Conservation (phyloP, 2,888 invertebrate species). For the Drosophila nigricruria region DNA sequence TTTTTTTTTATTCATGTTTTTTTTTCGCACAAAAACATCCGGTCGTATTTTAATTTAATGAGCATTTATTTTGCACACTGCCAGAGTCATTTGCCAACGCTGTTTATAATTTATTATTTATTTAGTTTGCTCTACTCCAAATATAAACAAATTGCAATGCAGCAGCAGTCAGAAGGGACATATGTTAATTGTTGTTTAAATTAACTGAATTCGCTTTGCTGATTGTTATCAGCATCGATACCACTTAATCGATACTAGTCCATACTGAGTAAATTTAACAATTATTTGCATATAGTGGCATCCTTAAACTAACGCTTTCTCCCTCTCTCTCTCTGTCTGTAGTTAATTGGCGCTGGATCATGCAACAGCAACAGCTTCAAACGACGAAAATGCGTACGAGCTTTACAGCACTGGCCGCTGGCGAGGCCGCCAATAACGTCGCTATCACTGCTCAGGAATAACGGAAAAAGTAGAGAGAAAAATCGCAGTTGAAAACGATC, state of each 20-base stretch:
- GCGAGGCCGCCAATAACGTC: slow-evolving; percentile 15
- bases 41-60: slow-evolving; percentile 82
- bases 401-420: slow-evolving; percentile 51
- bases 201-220: neutral
- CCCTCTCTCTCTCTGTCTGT: slow-evolving; percentile 4
- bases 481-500: slow-evolving; percentile 34
- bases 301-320: slow-evolving; percentile 23
- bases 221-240: slow-evolving; percentile 5
- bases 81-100: slow-evolving; percentile 36
- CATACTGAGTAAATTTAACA: neutral
- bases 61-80: slow-evolving; percentile 70
- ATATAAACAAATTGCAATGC: slow-evolving; percentile 29
- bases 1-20: slow-evolving; percentile 41
- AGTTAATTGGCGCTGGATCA: slow-evolving; percentile 28
- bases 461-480: slow-evolving; percentile 25
- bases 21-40: slow-evolving; percentile 80
- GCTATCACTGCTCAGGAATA: slow-evolving; percentile 44
- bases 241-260: slow-evolving; percentile 5
- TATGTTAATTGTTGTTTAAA: slow-evolving; percentile 7
- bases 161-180: neutral
- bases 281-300: slow-evolving; percentile 24
- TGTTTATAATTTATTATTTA: slow-evolving; percentile 60
- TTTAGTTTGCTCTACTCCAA: slow-evolving; percentile 43
- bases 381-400: slow-evolving; percentile 29
- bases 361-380: slow-evolving; percentile 13